Base-by-base conservation (phyloP, 2,113 vertebrate species). In the Paramormyrops kingsleyae region DNA sequence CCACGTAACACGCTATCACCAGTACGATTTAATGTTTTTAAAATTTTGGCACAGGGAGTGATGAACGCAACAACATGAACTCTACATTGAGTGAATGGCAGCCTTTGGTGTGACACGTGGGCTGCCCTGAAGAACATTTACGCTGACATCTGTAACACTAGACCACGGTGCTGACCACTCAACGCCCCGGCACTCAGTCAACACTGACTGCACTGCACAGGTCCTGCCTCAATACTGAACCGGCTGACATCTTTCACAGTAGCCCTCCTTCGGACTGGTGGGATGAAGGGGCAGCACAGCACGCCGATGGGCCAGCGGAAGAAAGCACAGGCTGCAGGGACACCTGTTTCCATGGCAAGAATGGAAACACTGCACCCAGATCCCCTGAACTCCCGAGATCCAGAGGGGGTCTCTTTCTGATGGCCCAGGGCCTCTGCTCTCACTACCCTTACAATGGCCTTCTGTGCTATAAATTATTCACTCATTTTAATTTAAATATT, bases 401-500 rank as follows among this genome's bases (percentile, higher is more conserved):
- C 53, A 19, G 42, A 6, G 4, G 56, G 52, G 27, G 8, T 52
- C 59, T 56, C 90, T 84, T 88, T 90, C 90, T 90, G 86, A 90
- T 62, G 87, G 74, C 80, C 66, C 85, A 10, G 49, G 27, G 42
- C 88, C 42, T 87, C 35, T 17, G 50, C 27, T 74, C 21, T 70
- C 66, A 42, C 62, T 39, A 19, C 50, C 47, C 9, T 31, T 88
- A 3, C 85, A 90, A 47, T 21, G 88, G 62, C 19, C 46, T 89
- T 44, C 42, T 83, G 59, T 80, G 42, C 87, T 90, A 88, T 91
- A 86, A 95, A 93, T 95, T 94, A 95, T 92, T 94, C 94, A 95
- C 94, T 92, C 95, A 90, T 92, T 95, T 95, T 27, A 93, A 94
- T 95, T 96, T 96, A 95, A 96, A 95, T 96, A 92, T 94, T 97